phyloP scores from a whole-genome alignment of 2,888 invertebrate species.

The Ennomos fuscantarius region DNA sequence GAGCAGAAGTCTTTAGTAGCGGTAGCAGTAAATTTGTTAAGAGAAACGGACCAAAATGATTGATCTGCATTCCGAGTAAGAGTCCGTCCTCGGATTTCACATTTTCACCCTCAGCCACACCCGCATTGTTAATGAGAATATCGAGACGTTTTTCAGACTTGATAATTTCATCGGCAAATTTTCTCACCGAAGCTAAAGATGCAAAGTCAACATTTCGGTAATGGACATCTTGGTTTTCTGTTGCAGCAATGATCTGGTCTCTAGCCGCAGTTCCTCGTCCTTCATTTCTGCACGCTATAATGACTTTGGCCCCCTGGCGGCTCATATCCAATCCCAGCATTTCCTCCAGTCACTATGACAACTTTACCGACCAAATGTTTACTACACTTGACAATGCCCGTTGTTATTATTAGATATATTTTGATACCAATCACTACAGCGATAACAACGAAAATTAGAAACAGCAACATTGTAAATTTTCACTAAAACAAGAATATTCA shows the following conservation, averaged over 20 bases:
- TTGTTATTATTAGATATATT: conserved; percentile 20
- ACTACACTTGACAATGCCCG: conserved; percentile 57
- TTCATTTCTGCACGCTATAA: conserved; percentile 92
- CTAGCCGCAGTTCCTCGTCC: conserved; percentile 86
- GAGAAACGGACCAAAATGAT: conserved; percentile 88
- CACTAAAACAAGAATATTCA: not conserved
- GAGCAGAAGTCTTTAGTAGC: conserved; percentile 64
- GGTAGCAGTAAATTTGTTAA: conserved; percentile 86
- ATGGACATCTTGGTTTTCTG: conserved; percentile 63
- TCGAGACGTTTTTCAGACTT: conserved; percentile 81
- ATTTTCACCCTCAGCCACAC: conserved; percentile 65
- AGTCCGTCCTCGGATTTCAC: conserved; percentile 86
- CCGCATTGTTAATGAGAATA: conserved; percentile 87
- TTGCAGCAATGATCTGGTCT: conserved; percentile 51
- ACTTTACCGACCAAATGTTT: conserved; percentile 90
- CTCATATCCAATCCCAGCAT: conserved; percentile 92
- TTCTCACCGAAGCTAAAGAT: conserved; percentile 82
- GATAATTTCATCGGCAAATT: conserved; percentile 86
- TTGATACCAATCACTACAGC: conserved; percentile 15
- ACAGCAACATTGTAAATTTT: conserved; percentile 11
- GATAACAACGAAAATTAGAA: conserved; percentile 4
- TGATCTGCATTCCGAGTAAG: conserved; percentile 83
- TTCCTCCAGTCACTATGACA: conserved; percentile 94
- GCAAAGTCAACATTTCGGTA: conserved; percentile 77
- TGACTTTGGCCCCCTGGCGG: conserved; percentile 90